These are phyloP conservation scores for Hydractinia echinata DNA, from an alignment of 30 jellyfish, hydroid and myxozoan species.

Conservation along the genomic window DNA sequence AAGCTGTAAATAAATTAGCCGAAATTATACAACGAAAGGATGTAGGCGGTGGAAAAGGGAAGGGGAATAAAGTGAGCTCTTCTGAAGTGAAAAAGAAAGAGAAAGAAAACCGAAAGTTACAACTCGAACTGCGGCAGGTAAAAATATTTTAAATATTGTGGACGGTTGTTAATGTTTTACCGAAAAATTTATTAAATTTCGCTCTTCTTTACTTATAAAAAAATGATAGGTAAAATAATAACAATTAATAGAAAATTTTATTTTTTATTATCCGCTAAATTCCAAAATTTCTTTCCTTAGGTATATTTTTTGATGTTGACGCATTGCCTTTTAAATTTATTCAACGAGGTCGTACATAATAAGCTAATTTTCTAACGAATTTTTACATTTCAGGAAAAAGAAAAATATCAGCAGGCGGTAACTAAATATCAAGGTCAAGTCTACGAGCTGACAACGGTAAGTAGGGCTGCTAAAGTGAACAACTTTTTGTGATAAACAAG, in stretches of 20 bases:
- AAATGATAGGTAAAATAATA: too few relatives aligned
- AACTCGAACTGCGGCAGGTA: constrained; percentile 61
- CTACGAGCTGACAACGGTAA: constrained; percentile 53
- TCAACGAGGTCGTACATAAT: neutral
- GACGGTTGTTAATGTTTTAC: neutral
- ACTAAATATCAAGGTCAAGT: constrained; percentile 55
- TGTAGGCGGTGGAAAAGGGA: constrained; percentile 40
- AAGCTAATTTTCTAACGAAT: neutral
- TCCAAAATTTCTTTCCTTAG: neutral
- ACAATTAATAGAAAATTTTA: too few relatives aligned
- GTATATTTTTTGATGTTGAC: neutral
- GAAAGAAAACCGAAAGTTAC: constrained; percentile 68
- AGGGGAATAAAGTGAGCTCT: constrained; percentile 67
- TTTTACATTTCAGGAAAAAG: constrained; percentile 57
- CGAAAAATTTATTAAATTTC: neutral
- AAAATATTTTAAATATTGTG: neutral
- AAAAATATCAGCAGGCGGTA: constrained; percentile 51
- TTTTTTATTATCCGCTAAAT: too few relatives aligned
- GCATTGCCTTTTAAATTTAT: neutral
- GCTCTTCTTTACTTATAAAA: neutral
- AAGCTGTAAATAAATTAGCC: constrained; percentile 79
- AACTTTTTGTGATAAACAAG: neutral
- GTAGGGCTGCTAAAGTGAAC: neutral
- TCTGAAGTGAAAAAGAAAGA: constrained; percentile 83
- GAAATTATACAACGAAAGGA: constrained; percentile 78